These are phyloP conservation scores for Glaucomys volans DNA, from an alignment of 2,113 vertebrate genomes.

Conservation along the genomic window DNA sequence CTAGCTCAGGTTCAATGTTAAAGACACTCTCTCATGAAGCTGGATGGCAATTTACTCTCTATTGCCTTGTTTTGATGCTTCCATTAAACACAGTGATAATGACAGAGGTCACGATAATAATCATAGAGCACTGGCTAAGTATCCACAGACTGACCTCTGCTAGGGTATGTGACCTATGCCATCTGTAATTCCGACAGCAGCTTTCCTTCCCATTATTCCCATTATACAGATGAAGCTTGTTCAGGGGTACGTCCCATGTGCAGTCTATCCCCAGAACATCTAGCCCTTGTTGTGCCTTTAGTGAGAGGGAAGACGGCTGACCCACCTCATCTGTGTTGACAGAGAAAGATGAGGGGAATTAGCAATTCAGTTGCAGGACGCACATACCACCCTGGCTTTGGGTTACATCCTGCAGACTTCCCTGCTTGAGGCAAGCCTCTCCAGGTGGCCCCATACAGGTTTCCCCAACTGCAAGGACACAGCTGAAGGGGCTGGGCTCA, in stretches of 20 bases:
- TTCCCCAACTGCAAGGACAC: not conserved
- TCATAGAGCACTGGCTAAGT: not conserved
- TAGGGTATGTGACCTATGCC: not conserved
- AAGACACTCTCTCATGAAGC: not conserved
- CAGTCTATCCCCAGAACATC: not conserved
- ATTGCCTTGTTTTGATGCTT: slow-evolving; percentile 30
- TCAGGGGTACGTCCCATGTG: not conserved
- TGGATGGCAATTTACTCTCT: not conserved
- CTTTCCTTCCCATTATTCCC: not conserved
- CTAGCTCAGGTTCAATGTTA: not conserved
- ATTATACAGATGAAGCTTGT: not conserved
- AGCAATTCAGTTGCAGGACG: not conserved
- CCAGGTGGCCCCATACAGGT: not conserved
- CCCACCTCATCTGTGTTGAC: not conserved
- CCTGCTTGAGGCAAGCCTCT: not conserved
- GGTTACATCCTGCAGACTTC: not conserved
- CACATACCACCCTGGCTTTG: not conserved
- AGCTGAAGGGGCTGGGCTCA: not conserved
- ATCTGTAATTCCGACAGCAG: not conserved
- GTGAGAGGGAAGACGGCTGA: not conserved
- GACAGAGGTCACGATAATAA: slow-evolving; percentile 7
- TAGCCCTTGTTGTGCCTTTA: not conserved
- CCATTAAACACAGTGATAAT: slow-evolving; percentile 22
- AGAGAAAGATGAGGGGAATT: not conserved
- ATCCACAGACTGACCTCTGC: not conserved